These are phyloP conservation scores for Amyelois transitella DNA, from an alignment of 1,140 invertebrate genomes.

Conservation along the genomic window DNA sequence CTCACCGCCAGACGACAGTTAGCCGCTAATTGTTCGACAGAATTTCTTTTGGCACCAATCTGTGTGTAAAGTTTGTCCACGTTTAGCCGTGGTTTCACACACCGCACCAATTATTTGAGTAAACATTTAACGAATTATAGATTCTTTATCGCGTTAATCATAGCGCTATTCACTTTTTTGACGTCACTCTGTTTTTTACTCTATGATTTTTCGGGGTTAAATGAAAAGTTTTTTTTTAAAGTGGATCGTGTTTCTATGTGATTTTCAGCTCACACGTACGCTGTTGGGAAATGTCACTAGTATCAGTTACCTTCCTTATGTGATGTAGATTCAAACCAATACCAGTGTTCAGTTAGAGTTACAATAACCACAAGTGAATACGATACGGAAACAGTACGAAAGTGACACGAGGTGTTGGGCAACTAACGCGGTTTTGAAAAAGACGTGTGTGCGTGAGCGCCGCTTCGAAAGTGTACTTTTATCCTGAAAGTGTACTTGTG, in stretches of 20 bases:
- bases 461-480: constrained; percentile 38
- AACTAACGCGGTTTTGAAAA: constrained; percentile 50
- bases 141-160: constrained; percentile 23
- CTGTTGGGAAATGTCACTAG: constrained; percentile 44
- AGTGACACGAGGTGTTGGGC: constrained; percentile 46
- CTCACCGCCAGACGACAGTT: constrained; percentile 39
- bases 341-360: constrained; percentile 54
- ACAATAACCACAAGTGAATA: constrained; percentile 61
- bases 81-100: constrained; percentile 10
- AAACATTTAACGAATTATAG: constrained; percentile 33
- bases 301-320: constrained; percentile 56
- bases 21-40: constrained; percentile 45
- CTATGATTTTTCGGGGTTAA: constrained; percentile 30
- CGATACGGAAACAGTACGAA: constrained; percentile 52
- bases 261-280: constrained; percentile 42
- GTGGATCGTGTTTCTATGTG: constrained; percentile 26
- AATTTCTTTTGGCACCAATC: constrained; percentile 47
- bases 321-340: constrained; percentile 42
- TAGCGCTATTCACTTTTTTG: constrained; percentile 24
- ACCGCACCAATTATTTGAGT: constrained; percentile 28
- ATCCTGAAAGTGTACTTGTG: constrained; percentile 13
- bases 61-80: constrained; percentile 20
- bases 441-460: constrained; percentile 34
- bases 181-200: constrained; percentile 11
- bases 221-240: constrained; percentile 19